Evolutionary conservation across 2,113 vertebrate species (phyloP).

Genomic region (Podarcis cretensis): DNA sequence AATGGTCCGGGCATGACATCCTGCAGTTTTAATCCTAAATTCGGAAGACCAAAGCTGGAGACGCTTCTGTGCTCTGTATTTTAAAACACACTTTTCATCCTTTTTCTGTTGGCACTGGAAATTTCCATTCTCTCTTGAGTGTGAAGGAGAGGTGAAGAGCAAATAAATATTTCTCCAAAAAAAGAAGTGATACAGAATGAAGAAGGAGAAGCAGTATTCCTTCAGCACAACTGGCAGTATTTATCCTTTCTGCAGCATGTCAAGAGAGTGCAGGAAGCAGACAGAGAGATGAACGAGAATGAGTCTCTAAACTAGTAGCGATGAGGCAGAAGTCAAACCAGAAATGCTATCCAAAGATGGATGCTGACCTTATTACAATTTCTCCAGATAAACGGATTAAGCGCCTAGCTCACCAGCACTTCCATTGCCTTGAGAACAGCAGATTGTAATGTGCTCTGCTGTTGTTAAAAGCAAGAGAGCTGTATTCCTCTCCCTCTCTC

Average conservation of each 20-base stretch:
- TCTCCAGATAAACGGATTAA: constrained; percentile 48
- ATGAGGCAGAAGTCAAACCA: constrained; percentile 66
- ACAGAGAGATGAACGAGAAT: constrained; percentile 55
- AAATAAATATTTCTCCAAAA: constrained; percentile 50
- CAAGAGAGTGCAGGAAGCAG: constrained; percentile 54
- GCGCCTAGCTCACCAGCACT: constrained; percentile 51
- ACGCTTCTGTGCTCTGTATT: constrained; percentile 40
- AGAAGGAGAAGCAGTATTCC: constrained; percentile 34
- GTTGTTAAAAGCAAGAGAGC: constrained; percentile 3
- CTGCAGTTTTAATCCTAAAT: constrained; percentile 54
- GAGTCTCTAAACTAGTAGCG: constrained; percentile 46
- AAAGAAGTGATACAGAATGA: constrained; percentile 47
- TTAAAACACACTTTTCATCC: constrained; percentile 62
- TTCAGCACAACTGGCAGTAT: constrained; percentile 29
- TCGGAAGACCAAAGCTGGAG: constrained; percentile 49
- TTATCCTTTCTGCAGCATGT: constrained; percentile 59
- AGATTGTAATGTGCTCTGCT: constrained; percentile 2
- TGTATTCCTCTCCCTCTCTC: constrained; percentile 33
- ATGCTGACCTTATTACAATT: constrained; percentile 48
- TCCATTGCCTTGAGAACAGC: constrained; percentile 45
- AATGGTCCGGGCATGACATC: constrained; percentile 64
- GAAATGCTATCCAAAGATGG: constrained; percentile 59
- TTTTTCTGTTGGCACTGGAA: constrained; percentile 65
- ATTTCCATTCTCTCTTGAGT: constrained; percentile 67
- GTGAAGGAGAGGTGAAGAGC: constrained; percentile 42